Evolutionary conservation across 2,113 vertebrate species (phyloP).

Genomic region (Tachysurus vachellii): DNA sequence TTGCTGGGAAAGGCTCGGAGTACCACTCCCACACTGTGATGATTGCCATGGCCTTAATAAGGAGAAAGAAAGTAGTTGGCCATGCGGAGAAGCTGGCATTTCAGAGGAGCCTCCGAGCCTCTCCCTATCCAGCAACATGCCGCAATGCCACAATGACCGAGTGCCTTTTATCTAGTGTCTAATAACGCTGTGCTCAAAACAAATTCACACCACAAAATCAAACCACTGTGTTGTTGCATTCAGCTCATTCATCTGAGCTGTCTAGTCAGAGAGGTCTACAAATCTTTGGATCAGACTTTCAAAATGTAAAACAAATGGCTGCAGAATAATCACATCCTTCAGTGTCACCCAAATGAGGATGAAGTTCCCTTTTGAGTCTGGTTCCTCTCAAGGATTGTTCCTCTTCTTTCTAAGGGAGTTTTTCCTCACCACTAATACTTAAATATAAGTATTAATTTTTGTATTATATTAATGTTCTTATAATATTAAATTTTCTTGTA

Average conservation of each 20-base stretch:
- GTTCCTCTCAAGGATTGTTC: no score
- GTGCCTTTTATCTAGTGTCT: background rate
- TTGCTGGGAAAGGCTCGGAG: background rate
- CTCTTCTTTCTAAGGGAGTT: no score
- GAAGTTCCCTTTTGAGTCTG: no score
- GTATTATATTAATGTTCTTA: no score
- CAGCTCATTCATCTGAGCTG: background rate
- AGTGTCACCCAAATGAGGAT: no score
- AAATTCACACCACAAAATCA: no score
- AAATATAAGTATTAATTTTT: no score
- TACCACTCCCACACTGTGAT: background rate
- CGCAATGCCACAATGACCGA: background rate
- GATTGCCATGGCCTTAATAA: constrained; percentile 15
- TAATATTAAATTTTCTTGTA: no score
- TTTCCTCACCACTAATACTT: no score
- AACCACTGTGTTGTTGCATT: background rate
- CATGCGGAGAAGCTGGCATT: constrained; percentile 18
- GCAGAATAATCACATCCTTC: no score
- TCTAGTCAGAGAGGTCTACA: background rate
- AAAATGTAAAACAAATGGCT: background rate
- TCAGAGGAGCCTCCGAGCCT: background rate
- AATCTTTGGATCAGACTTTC: background rate
- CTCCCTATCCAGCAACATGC: background rate
- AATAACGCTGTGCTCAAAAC: background rate
- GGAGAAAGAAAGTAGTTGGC: background rate